Evolutionary conservation across 2,888 invertebrate species (phyloP).

Genomic region (Keiferia lycopersicella): DNA sequence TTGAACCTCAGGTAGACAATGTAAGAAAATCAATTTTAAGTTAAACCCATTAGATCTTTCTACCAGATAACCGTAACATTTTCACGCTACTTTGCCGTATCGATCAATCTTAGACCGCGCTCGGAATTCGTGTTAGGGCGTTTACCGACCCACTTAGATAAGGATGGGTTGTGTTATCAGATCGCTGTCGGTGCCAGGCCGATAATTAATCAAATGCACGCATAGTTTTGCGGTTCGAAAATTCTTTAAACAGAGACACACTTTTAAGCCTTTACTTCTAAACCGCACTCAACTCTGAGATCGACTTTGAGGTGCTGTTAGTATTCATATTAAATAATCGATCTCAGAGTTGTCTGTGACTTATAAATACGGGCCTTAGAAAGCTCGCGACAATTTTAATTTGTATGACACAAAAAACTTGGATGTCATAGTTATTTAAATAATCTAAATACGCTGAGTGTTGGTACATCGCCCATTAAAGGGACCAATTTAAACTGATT

Average conservation of each 20-base stretch:
- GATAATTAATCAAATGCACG: constrained; percentile 2
- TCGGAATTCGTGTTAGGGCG: neutral
- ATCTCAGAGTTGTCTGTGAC: too few species aligned
- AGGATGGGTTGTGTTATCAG: constrained; percentile 14
- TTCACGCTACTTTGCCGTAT: constrained; percentile 11
- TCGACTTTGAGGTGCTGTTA: too few species aligned
- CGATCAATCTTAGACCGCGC: constrained; percentile 6
- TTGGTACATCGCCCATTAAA: too few species aligned
- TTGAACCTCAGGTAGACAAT: neutral
- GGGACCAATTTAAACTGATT: too few species aligned
- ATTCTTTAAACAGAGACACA: neutral
- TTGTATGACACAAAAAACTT: too few species aligned
- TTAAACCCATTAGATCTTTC: neutral
- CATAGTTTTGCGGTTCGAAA: neutral
- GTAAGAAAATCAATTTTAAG: neutral
- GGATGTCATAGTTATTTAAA: too few species aligned
- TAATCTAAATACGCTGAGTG: too few species aligned
- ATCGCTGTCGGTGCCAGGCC: neutral
- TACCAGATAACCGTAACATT: constrained; percentile 10
- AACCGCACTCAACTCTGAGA: too few species aligned
- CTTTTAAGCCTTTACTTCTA: too few species aligned
- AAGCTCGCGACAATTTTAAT: too few species aligned
- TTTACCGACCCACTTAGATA: constrained; percentile 14
- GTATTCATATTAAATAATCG: too few species aligned
- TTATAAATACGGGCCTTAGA: too few species aligned